A percentile compares a stretch with the other conserved stretches of the same genome.
phyloP scores from a whole-genome alignment of 2,888 invertebrate genomes.

The Orthonevra nobilis region DNA sequence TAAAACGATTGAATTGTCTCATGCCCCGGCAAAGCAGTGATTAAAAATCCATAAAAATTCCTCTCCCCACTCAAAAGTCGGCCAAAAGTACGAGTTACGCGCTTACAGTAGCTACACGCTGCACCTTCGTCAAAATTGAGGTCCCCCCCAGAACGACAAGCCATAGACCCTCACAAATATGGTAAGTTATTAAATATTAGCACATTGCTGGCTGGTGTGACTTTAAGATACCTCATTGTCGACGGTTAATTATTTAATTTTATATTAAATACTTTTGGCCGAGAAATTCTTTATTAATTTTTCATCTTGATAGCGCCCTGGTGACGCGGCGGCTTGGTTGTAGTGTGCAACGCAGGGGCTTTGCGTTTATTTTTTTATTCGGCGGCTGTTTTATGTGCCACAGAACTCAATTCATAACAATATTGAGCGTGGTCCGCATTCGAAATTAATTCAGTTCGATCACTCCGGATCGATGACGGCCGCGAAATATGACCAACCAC shows the following conservation, averaged over 20 bases:
- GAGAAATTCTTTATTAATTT: constrained; percentile 69
- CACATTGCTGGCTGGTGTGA: constrained; percentile 66
- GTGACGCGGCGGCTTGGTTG: neutral
- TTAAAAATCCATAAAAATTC: constrained; percentile 67
- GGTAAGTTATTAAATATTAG: constrained; percentile 70
- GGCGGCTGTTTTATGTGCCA: constrained; percentile 62
- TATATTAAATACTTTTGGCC: constrained; percentile 48
- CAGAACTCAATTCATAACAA: constrained; percentile 67
- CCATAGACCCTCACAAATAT: constrained; percentile 52
- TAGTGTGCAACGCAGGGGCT: neutral
- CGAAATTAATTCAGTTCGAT: constrained; percentile 61
- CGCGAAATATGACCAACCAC: constrained; percentile 55
- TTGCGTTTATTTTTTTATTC: constrained; percentile 22
- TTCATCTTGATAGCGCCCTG: constrained; percentile 68
- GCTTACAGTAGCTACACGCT: neutral
- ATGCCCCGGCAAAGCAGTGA: constrained; percentile 52
- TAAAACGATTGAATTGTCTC: constrained; percentile 63
- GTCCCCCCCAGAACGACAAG: constrained; percentile 3
- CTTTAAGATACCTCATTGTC: constrained; percentile 66
- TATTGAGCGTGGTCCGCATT: constrained; percentile 68
- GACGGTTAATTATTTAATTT: constrained; percentile 68
- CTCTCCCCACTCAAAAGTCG: constrained; percentile 31
- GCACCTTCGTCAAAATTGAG: constrained; percentile 39
- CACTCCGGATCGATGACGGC: constrained; percentile 21
- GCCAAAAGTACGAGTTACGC: constrained; percentile 36